A percentile compares a stretch with the other conserved stretches of the same genome.
Conservation (phyloP, 2,888 invertebrate species). For the Caenorhabditis panamensis region DNA sequence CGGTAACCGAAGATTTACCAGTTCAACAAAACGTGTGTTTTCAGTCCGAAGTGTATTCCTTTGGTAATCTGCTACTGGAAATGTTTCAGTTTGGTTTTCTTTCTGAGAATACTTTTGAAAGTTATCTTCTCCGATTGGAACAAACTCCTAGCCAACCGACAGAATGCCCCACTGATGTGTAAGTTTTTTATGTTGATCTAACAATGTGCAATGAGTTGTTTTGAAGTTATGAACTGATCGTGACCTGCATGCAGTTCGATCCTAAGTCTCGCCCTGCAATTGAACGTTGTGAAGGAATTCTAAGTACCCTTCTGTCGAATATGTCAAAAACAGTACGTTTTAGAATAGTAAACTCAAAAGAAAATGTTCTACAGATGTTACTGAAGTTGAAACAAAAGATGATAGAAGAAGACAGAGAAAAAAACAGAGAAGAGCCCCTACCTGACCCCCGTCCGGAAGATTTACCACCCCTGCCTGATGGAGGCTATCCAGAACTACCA, state of each 20-base stretch:
- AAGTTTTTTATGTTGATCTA: neutral
- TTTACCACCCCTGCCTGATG: too few relatives aligned
- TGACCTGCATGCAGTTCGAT: conserved; percentile 19
- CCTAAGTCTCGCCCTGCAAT: conserved; percentile 2
- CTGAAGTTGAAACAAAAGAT: neutral
- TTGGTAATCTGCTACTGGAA: conserved; percentile 27
- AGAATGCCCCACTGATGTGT: neutral
- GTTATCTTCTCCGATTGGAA: neutral
- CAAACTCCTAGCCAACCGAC: neutral
- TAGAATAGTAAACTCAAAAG: neutral
- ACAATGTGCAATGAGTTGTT: conserved; percentile 11
- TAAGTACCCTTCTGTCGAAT: neutral
- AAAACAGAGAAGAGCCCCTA: neutral
- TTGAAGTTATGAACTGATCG: conserved; percentile 36
- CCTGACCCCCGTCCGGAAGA: neutral
- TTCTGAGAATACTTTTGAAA: neutral
- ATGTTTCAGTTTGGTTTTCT: conserved; percentile 17
- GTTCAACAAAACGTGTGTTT: neutral
- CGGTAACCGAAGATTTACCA: conserved; percentile 4
- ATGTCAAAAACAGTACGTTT: neutral
- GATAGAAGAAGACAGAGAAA: neutral
- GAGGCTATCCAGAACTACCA: too few relatives aligned
- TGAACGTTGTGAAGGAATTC: neutral
- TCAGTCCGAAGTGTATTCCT: conserved; percentile 51
- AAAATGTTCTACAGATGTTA: neutral